phyloP scores from a whole-genome alignment of 2,113 vertebrate species.

The Carettochelys insculpta region DNA sequence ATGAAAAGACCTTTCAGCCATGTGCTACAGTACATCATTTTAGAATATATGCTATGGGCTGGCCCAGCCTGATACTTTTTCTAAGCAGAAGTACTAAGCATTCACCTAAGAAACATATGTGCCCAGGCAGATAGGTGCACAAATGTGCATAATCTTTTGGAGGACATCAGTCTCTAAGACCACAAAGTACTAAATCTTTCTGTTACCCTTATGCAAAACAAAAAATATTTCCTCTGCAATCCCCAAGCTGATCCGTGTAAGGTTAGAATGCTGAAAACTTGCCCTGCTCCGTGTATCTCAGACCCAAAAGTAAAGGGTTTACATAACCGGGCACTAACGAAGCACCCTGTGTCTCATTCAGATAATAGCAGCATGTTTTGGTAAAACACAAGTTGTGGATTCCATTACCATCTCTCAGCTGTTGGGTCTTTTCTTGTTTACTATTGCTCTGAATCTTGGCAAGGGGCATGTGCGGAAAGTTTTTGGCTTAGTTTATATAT shows the following conservation, averaged over 20 bases:
- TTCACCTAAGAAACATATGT: background rate
- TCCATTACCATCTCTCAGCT: background rate
- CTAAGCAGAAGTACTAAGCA: background rate
- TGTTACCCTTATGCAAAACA: background rate
- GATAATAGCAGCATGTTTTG: background rate
- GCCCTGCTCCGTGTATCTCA: background rate
- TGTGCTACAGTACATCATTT: background rate
- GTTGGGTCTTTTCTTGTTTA: background rate
- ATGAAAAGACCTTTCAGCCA: background rate
- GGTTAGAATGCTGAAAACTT: background rate
- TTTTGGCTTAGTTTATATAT: background rate
- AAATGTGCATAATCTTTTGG: background rate
- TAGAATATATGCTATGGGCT: background rate
- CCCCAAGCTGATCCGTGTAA: background rate
- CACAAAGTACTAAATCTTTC: background rate
- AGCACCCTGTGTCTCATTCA: background rate
- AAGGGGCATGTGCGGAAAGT: too few relatives aligned
- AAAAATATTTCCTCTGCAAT: background rate
- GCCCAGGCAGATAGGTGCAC: background rate
- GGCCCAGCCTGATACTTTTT: background rate
- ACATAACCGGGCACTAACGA: background rate
- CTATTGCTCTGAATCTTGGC: background rate
- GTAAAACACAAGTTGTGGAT: background rate
- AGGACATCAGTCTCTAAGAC: background rate
- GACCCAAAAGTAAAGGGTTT: background rate